phyloP scores from a whole-genome alignment of 2,113 vertebrate species.

The Corythoichthys haematopterus region DNA sequence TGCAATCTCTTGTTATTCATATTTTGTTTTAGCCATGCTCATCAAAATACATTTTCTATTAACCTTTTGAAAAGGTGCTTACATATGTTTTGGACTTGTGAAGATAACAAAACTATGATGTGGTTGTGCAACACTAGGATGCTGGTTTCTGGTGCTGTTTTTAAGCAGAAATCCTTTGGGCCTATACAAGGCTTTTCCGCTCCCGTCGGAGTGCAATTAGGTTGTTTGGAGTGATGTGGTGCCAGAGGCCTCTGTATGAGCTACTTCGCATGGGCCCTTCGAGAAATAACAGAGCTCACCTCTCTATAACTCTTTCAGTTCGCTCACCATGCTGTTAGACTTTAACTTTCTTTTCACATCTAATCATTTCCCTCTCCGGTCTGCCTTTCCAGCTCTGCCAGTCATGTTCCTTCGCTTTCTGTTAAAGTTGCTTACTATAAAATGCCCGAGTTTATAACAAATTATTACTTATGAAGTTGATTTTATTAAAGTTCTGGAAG shows the following conservation, averaged over 20 bases:
- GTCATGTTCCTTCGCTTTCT: conserved; percentile 17
- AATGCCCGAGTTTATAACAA: conserved; percentile 58
- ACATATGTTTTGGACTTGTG: conserved; percentile 25
- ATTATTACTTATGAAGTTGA: conserved; percentile 65
- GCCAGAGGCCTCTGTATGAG: conserved; percentile 68
- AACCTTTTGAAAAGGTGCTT: conserved; percentile 14
- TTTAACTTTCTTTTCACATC: conserved; percentile 18
- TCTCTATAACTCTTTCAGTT: conserved; percentile 49
- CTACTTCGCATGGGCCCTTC: conserved; percentile 59
- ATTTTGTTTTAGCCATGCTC: conserved; percentile 8
- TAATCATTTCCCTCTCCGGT: not conserved
- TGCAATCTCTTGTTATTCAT: not conserved
- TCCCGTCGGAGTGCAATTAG: conserved; percentile 71
- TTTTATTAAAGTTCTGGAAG: conserved; percentile 43
- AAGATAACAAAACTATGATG: conserved; percentile 42
- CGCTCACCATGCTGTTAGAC: conserved; percentile 20
- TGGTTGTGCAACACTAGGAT: conserved; percentile 45
- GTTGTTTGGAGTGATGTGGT: conserved; percentile 65
- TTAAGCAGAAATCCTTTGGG: conserved; percentile 58
- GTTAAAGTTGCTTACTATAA: conserved; percentile 59
- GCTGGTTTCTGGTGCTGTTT: conserved; percentile 49
- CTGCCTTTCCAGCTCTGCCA: conserved; percentile 3
- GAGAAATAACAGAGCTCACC: conserved; percentile 66
- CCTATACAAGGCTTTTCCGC: conserved; percentile 48
- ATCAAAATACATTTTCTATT: not conserved